Conservation (phyloP, 2,113 vertebrate genomes). For the Montifringilla adamsi region DNA sequence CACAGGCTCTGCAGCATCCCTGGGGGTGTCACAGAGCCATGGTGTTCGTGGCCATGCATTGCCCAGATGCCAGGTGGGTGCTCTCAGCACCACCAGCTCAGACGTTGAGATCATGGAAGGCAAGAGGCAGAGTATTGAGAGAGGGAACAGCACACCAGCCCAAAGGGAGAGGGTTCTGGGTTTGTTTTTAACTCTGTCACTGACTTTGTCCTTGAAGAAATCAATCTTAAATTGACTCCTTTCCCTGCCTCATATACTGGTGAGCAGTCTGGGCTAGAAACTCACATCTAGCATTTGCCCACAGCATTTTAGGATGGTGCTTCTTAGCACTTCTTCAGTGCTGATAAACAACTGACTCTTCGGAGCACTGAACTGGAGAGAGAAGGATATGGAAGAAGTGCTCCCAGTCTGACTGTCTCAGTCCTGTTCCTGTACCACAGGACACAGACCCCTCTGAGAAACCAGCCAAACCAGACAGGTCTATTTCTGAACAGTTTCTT, state of each 20-base stretch:
- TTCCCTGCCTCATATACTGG: too few species aligned
- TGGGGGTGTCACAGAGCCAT: fast-evolving
- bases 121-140: background rate
- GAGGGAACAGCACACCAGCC: background rate
- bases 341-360: background rate
- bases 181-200: background rate
- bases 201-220: background rate
- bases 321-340: background rate
- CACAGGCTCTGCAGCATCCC: background rate
- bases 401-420: background rate
- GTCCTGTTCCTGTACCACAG: background rate
- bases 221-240: background rate
- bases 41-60: fast-evolving
- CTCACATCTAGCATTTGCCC: background rate
- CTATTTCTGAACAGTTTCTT: background rate
- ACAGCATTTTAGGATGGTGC: background rate
- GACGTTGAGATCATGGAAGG: fast-evolving
- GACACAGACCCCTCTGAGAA: fast-evolving
- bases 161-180: background rate
- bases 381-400: background rate
- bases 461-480: background rate
- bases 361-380: background rate
- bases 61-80: background rate
- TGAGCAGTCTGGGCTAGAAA: background rate
- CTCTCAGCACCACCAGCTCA: background rate